A percentile compares a stretch with the other conserved stretches of the same genome.
These are phyloP conservation scores for Craniophora ligustri DNA, from an alignment of 2,888 invertebrate genomes.

Conservation along the genomic window DNA sequence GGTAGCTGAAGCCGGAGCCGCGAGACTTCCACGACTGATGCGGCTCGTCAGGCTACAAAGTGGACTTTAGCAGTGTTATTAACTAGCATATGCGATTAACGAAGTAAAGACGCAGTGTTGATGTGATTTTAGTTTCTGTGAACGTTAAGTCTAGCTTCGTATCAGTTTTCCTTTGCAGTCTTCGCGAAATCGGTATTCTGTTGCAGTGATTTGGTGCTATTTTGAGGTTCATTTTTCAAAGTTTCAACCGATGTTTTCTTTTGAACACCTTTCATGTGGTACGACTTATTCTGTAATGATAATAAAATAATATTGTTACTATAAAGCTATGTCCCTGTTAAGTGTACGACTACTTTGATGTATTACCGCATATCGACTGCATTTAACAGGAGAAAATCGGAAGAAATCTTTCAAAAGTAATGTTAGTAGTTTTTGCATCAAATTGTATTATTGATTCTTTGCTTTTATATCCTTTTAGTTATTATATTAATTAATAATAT, in stretches of 20 bases:
- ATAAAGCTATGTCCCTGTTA: too few relatives aligned
- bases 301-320: too few relatives aligned
- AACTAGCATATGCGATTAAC: constrained; percentile 51
- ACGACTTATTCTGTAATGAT: constrained; percentile 5
- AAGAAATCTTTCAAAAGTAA: constrained; percentile 8
- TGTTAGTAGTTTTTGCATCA: constrained; percentile 19
- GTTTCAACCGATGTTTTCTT: constrained; percentile 1
- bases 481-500: constrained; percentile 21
- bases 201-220: constrained; percentile 52
- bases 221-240: constrained; percentile 25
- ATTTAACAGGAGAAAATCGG: background rate
- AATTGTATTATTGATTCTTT: constrained; percentile 16
- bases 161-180: constrained; percentile 6
- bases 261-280: constrained; percentile 2
- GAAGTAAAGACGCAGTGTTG: constrained; percentile 58
- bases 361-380: background rate
- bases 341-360: too few relatives aligned
- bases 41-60: constrained; percentile 85
- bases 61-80: constrained; percentile 76
- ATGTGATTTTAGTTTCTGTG: constrained; percentile 61
- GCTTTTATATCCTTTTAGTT: constrained; percentile 43
- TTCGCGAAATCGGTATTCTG: constrained; percentile 29
- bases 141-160: constrained; percentile 24
- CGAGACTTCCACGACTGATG: constrained; percentile 89
- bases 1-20: constrained; percentile 90